A percentile compares a stretch with the other conserved stretches of the same genome.
Evolutionary conservation across 1,140 invertebrate species (phyloP).

Genomic region (Cyclina sinensis): DNA sequence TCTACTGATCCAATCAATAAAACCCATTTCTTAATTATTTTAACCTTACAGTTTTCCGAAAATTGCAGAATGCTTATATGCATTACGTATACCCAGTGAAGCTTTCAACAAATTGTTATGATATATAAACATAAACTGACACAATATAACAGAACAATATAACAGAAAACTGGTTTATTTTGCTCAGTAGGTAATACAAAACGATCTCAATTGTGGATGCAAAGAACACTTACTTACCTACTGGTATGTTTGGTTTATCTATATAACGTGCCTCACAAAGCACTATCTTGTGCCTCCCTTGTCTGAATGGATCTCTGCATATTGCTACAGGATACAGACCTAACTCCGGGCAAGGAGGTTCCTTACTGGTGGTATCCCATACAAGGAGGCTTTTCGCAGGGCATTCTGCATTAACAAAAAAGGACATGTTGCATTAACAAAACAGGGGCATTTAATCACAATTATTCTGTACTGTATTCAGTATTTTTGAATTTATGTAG

Average conservation of each 20-base stretch:
- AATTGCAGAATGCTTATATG: too few relatives aligned
- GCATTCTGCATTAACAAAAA: background rate
- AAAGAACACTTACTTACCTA: background rate
- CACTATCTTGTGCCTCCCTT: constrained; percentile 6
- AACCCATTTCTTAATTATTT: too few relatives aligned
- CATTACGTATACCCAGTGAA: too few relatives aligned
- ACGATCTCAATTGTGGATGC: too few relatives aligned
- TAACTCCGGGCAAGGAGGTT: background rate
- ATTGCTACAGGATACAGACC: background rate
- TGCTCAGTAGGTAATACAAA: too few relatives aligned
- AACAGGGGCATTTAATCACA: background rate
- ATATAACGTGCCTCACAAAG: constrained; percentile 12
- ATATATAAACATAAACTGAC: too few relatives aligned
- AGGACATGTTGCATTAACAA: background rate
- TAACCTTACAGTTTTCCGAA: too few relatives aligned
- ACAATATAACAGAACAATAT: too few relatives aligned
- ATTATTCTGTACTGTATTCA: background rate
- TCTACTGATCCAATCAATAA: too few relatives aligned
- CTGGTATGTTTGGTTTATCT: background rate
- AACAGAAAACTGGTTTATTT: too few relatives aligned
- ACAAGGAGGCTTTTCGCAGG: background rate
- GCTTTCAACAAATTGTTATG: too few relatives aligned
- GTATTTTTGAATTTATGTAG: background rate
- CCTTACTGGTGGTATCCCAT: background rate
- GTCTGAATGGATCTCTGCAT: constrained; percentile 25